Percentiles rank a stretch among this genome's conserved stretches.
These are phyloP conservation scores for Apodemus agrarius DNA, from an alignment of 2,797 vertebrate species.

Conservation along the genomic window DNA sequence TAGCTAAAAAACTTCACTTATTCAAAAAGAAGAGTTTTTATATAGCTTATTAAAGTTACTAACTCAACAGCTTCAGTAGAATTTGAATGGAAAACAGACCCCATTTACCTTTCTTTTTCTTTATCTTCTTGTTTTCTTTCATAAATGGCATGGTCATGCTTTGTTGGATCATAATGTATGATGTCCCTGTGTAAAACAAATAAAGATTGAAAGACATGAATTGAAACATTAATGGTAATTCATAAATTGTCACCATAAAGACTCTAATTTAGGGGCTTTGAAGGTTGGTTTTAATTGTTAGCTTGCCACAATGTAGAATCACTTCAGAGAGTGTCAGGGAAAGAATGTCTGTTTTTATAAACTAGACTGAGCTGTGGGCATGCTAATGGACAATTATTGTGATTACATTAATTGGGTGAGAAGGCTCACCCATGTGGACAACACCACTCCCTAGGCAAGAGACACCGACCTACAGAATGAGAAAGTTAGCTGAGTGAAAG, in stretches of 20 bases:
- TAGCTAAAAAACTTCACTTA: neutral
- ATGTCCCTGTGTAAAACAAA: conserved; percentile 88
- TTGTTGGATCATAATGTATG: conserved; percentile 95
- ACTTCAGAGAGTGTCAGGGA: neutral
- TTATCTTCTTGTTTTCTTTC: conserved; percentile 88
- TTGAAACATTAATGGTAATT: conserved; percentile 7
- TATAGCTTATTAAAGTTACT: neutral
- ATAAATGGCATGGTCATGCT: conserved; percentile 92
- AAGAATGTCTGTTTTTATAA: neutral
- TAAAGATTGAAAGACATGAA: conserved; percentile 31
- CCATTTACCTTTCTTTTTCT: conserved; percentile 92
- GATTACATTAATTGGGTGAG: neutral
- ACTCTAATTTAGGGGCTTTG: neutral
- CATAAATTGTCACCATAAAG: neutral
- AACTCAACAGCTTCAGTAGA: neutral
- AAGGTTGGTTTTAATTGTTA: neutral
- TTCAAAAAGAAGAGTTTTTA: neutral
- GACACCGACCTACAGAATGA: neutral
- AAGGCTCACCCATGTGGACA: neutral
- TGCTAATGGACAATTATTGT: neutral
- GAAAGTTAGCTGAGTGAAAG: neutral
- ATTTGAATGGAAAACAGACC: neutral
- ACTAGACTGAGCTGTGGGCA: neutral
- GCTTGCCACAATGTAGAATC: neutral
- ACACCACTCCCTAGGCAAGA: neutral